Evolutionary conservation across 2,888 invertebrate genomes (phyloP).

Genomic region (Nymphalis urticae): DNA sequence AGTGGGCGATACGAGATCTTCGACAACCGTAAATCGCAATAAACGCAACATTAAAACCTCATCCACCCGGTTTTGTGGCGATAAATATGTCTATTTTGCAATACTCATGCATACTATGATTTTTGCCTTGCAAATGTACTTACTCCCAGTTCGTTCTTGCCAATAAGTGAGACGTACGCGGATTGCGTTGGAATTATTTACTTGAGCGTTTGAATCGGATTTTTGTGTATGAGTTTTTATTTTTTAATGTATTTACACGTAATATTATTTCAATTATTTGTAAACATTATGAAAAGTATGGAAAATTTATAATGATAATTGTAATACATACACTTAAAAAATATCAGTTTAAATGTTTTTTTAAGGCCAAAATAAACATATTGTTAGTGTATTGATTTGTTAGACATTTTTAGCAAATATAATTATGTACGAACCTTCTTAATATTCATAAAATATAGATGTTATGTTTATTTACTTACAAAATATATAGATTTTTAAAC

Average conservation of each 20-base stretch:
- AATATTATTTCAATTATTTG: not conserved
- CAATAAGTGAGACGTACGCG: constrained; percentile 28
- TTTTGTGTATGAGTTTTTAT: not conserved
- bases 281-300: not conserved
- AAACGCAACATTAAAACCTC: constrained; percentile 60
- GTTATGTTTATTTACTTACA: not conserved
- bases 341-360: not conserved
- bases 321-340: not conserved
- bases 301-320: not conserved
- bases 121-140: constrained; percentile 42
- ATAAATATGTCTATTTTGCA: constrained; percentile 56
- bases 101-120: constrained; percentile 47
- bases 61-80: constrained; percentile 48
- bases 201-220: not conserved
- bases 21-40: constrained; percentile 63
- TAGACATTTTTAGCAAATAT: not conserved
- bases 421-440: not conserved
- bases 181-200: constrained; percentile 6
- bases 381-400: not conserved
- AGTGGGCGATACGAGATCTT: constrained; percentile 59
- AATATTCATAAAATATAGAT: not conserved
- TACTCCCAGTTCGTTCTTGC: constrained; percentile 31
- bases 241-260: constrained; percentile 1
- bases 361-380: not conserved
- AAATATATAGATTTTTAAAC: not conserved